Evolutionary conservation across 2,113 vertebrate species (phyloP).

Genomic region (Solea senegalensis): DNA sequence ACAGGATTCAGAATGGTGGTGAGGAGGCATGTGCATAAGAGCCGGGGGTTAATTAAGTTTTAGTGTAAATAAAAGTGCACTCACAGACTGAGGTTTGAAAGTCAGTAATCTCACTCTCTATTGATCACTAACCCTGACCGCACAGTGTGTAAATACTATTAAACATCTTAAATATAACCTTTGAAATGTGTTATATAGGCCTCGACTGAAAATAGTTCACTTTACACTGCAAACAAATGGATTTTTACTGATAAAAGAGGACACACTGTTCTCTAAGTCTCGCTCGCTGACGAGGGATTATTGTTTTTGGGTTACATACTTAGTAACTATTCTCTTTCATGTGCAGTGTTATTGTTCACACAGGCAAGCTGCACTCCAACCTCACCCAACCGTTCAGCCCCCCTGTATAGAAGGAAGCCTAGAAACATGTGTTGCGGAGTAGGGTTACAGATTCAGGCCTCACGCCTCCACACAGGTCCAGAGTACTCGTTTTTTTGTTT

Average conservation of each 20-base stretch:
- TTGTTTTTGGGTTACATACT: constrained; percentile 60
- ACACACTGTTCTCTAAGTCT: constrained; percentile 48
- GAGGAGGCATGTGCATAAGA: constrained; percentile 51
- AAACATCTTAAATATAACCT: constrained; percentile 17
- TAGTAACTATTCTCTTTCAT: constrained; percentile 65
- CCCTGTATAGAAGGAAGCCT: constrained; percentile 46
- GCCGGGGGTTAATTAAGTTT: constrained; percentile 54
- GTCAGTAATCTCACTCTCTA: constrained; percentile 22
- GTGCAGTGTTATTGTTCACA: constrained; percentile 60
- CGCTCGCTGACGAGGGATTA: constrained; percentile 32
- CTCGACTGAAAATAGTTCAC: not conserved
- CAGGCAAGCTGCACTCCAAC: constrained; percentile 42
- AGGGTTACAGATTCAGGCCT: constrained; percentile 51
- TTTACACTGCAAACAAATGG: constrained; percentile 30
- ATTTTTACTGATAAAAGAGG: constrained; percentile 37
- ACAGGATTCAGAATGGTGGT: constrained; percentile 52
- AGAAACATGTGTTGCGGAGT: constrained; percentile 60
- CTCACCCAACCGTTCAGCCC: constrained; percentile 24
- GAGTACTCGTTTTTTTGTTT: not conserved
- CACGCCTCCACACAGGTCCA: constrained; percentile 12
- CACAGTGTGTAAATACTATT: constrained; percentile 5
- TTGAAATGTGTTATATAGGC: not conserved
- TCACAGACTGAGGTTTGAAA: constrained; percentile 18
- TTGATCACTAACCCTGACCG: constrained; percentile 30
- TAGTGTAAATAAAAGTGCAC: constrained; percentile 34